Percentiles rank a stretch among this genome's conserved stretches.
These are phyloP conservation scores for Exocentrus adspersus DNA, from an alignment of 2,888 invertebrate genomes.

Conservation along the genomic window DNA sequence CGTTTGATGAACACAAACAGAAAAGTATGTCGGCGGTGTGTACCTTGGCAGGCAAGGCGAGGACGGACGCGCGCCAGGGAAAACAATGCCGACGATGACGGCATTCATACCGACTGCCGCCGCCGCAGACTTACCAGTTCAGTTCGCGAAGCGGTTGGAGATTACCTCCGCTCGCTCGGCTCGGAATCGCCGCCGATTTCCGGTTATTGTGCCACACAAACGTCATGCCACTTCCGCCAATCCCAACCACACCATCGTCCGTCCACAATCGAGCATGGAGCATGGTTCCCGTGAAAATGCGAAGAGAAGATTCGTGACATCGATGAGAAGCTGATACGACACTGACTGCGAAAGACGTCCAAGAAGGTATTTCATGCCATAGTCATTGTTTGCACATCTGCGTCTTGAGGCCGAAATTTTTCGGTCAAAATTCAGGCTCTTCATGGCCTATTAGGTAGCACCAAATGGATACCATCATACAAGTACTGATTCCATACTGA, in stretches of 20 bases:
- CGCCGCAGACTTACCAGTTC: constrained; percentile 52
- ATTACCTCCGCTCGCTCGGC: constrained; percentile 27
- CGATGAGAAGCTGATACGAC: too few relatives aligned
- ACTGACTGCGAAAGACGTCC: too few relatives aligned
- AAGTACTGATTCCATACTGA: too few relatives aligned
- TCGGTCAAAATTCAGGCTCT: too few relatives aligned
- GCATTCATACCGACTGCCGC: constrained; percentile 51
- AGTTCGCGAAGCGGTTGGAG: constrained; percentile 48
- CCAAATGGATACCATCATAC: too few relatives aligned
- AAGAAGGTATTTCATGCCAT: too few relatives aligned
- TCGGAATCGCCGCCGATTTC: background rate
- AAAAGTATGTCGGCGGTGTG: constrained; percentile 51
- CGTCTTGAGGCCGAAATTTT: too few relatives aligned
- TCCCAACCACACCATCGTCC: background rate
- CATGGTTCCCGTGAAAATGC: too few relatives aligned
- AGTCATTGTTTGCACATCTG: too few relatives aligned
- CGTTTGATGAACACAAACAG: constrained; percentile 55
- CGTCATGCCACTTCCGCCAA: constrained; percentile 16
- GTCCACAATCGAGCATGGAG: too few relatives aligned
- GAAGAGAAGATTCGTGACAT: too few relatives aligned
- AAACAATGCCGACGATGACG: constrained; percentile 56
- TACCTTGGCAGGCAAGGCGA: constrained; percentile 53
- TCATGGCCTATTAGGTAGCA: too few relatives aligned
- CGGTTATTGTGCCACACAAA: constrained; percentile 5
- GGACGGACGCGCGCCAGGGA: constrained; percentile 56